Base-by-base conservation (phyloP, 2,797 vertebrate species). In the Microcaecilia unicolor region DNA sequence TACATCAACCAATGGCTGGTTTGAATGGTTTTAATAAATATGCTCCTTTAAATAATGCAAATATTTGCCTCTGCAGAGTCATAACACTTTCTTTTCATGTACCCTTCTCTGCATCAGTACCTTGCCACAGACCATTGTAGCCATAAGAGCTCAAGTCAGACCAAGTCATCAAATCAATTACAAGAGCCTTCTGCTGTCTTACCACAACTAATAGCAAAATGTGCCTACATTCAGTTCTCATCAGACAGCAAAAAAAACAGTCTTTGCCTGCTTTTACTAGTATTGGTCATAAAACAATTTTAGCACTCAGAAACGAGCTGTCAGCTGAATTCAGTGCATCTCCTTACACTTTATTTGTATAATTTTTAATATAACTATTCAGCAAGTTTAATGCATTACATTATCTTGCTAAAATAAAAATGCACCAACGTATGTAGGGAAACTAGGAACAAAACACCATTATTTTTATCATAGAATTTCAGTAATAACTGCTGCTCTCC, bases 201-300 rank as follows among this genome's bases (percentile, higher is more conserved):
- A 69, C 72, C 37, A 60, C 61, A 67, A 67, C 64, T 66, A 65
- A 72, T 90, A 88, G 87, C 79, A 85, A 83, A 84, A 85, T 81
- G 83, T 79, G 73, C 76, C 83, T 85, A 81, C 79, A 84, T 85
- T 81, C 67, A 79, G 81, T 76, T 85, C 64, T 64, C 76, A 75
- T 82, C 63, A 85, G 84, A 93, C 85, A 84, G 84, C 83, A 84
- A 87, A n/a, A n/a, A n/a, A n/a, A 87, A 80, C 78, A 83, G 79
- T 70, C 64, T 65, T 72, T 78, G 80, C 74, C 46, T 64, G 65
- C 74, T 79, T 78, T 75, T 67, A 67, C 73, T 74, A 81, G 86
- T 85, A 80, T 86, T 87, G 87, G 83, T 88, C 83, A 91, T 93
- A 92, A 90, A 92, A 93, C 89, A 84, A 86, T 90, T 89, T 90